phyloP scores from a whole-genome alignment of 1,140 invertebrate species.

The Pseudoatta argentina region DNA sequence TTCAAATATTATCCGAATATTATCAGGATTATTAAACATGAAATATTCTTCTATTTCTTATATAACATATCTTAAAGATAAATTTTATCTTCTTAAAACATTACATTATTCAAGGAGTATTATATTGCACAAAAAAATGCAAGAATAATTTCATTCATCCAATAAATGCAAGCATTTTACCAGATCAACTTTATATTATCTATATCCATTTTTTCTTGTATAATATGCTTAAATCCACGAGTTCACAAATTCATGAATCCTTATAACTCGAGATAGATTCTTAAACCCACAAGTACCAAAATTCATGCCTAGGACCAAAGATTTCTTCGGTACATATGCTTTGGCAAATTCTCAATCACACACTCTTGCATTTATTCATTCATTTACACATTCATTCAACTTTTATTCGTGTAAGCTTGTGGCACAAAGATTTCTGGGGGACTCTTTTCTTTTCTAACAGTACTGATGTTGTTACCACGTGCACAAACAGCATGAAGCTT shows the following conservation, averaged over 20 bases:
- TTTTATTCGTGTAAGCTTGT: neutral
- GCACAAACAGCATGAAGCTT: neutral
- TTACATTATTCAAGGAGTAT: neutral
- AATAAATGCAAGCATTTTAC: constrained; percentile 2
- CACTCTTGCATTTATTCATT: neutral
- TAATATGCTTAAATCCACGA: neutral
- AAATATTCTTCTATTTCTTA: neutral
- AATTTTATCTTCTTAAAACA: neutral
- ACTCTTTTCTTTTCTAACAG: constrained; percentile 20
- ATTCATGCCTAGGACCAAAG: neutral
- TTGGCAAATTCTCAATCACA: neutral
- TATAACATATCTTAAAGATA: neutral
- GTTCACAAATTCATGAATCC: neutral
- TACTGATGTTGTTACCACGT: constrained; percentile 34
- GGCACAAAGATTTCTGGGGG: neutral
- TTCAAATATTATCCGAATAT: neutral
- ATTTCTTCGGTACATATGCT: neutral
- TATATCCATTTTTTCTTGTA: neutral
- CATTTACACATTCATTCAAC: neutral
- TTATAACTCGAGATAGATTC: neutral
- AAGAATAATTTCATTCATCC: neutral
- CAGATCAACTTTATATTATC: neutral
- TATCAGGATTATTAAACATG: neutral
- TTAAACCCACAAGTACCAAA: neutral
- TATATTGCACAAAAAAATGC: neutral